Evolutionary conservation across 1,140 invertebrate genomes (phyloP), one percentile per base, ranked within the genome.

Genomic region (Papilio machaon): DNA sequence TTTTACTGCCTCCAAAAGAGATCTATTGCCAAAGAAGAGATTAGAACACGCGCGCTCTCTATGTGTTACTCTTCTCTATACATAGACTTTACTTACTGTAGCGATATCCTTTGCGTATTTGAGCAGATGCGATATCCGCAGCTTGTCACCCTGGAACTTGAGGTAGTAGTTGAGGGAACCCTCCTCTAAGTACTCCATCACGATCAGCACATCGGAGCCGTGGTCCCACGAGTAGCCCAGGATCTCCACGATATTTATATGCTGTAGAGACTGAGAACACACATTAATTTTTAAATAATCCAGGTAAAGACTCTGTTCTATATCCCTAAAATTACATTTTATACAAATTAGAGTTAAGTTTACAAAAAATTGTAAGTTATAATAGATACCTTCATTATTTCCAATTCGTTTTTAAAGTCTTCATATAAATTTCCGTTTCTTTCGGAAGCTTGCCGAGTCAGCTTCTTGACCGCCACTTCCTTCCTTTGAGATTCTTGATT

Each of bases 161-260:
- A 99, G 94, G 89, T 98, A 98, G 86, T 96, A 96, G 84, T 97
- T 95, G 19, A 99, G 95, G 0, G 97, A 98, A 13, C 97, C 97
- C 82, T 97, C 96, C 80, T 97, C 96, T 2, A 99, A 95, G 89
- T 96, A 98, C 92, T 99, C 98, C 98, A 99, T 99, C 0, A 99
- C 97, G 78, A 99, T 95, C 81, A 97, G 96, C 17, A 97, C 96
- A 83, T 97, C 96, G 1, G 97, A 97, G 5, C 88, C 88, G 73
- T 90, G 87, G 73, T 97, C 96, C 83, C 97, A 96, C 15, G 97
- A 96, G 76, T 98, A 97, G 15, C 97, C 97, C 73, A 97, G 96
- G 84, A 99, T 98, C 92, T 97, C 96, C 0, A 99, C 98, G 82
- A 99, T 98, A 91, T 99, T 99, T 64, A 95, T 96, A 94, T 99